A percentile compares a stretch with the other conserved stretches of the same genome.
These are phyloP conservation scores for Alviniconcha strummeri DNA, from an alignment of 2,888 invertebrate species.

Conservation along the genomic window DNA sequence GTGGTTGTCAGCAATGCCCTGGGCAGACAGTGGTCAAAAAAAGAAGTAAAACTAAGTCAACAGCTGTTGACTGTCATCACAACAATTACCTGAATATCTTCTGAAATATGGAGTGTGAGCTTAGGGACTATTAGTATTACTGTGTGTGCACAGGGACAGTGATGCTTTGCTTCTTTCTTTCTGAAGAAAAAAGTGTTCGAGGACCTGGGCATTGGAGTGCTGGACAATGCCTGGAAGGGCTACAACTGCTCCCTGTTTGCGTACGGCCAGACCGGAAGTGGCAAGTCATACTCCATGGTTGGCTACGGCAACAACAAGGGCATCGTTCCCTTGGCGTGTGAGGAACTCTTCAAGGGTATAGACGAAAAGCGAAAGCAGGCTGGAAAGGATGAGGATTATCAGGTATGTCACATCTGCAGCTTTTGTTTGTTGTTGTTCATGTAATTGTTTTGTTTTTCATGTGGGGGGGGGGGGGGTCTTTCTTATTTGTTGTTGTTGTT, in stretches of 20 bases:
- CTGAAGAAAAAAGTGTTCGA: slow-evolving; percentile 64
- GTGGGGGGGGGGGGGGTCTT: neutral
- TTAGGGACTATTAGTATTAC: too few species aligned
- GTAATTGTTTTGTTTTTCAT: too few species aligned
- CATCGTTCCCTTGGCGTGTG: slow-evolving; percentile 67
- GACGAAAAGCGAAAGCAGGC: slow-evolving; percentile 59
- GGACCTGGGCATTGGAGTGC: slow-evolving; percentile 69
- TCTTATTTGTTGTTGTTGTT: too few species aligned
- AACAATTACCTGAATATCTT: too few species aligned
- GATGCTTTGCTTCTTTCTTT: neutral
- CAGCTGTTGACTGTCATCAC: too few species aligned
- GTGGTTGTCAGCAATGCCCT: too few species aligned
- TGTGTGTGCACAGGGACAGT: too few species aligned
- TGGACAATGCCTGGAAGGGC: slow-evolving; percentile 71
- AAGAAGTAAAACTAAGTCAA: too few species aligned
- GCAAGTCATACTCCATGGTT: slow-evolving; percentile 71
- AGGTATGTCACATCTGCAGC: slow-evolving; percentile 44
- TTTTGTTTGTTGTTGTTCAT: neutral
- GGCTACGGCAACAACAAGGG: slow-evolving; percentile 70
- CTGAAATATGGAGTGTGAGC: too few species aligned
- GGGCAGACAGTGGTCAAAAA: too few species aligned
- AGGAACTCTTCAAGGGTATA: slow-evolving; percentile 66
- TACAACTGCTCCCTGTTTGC: slow-evolving; percentile 71
- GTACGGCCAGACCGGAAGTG: slow-evolving; percentile 72
- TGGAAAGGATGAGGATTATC: slow-evolving; percentile 61